A percentile compares a stretch with the other conserved stretches of the same genome.
These are phyloP conservation scores for Carollia perspicillata DNA, from an alignment of 2,113 vertebrate genomes.

Conservation along the genomic window DNA sequence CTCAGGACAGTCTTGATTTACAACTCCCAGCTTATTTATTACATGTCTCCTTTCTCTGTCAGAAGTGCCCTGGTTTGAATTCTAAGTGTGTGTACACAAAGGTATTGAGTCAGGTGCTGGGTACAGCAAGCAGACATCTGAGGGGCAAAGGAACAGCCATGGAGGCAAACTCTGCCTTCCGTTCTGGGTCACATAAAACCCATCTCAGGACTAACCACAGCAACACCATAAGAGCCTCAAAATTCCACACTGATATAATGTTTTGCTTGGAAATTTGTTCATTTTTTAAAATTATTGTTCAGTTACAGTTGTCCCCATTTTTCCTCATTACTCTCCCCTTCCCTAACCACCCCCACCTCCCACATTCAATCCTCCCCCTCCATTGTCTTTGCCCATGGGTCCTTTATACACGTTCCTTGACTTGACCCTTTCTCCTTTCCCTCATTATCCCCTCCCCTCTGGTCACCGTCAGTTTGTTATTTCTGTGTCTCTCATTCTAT, in stretches of 20 bases:
- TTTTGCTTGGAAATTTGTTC: neutral
- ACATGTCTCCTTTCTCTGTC: neutral
- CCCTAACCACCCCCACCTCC: no score
- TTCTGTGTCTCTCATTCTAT: no score
- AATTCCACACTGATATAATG: neutral
- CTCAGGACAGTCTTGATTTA: neutral
- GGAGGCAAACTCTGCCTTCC: neutral
- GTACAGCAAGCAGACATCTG: neutral
- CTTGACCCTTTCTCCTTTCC: no score
- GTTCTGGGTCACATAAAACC: neutral
- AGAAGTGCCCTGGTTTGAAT: neutral
- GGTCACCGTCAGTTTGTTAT: no score
- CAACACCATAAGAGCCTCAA: neutral
- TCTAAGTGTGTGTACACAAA: neutral
- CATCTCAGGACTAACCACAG: neutral
- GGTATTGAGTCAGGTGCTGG: neutral
- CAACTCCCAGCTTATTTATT: neutral
- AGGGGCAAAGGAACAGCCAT: neutral
- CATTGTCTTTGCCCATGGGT: no score
- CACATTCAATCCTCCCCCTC: no score
- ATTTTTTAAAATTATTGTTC: neutral
- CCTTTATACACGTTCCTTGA: no score
- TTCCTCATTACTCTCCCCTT: no score
- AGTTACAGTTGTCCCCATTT: no score
- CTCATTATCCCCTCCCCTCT: no score